Base-by-base conservation (phyloP, 2,888 invertebrate species). In the Mimumesa dahlbomi region DNA sequence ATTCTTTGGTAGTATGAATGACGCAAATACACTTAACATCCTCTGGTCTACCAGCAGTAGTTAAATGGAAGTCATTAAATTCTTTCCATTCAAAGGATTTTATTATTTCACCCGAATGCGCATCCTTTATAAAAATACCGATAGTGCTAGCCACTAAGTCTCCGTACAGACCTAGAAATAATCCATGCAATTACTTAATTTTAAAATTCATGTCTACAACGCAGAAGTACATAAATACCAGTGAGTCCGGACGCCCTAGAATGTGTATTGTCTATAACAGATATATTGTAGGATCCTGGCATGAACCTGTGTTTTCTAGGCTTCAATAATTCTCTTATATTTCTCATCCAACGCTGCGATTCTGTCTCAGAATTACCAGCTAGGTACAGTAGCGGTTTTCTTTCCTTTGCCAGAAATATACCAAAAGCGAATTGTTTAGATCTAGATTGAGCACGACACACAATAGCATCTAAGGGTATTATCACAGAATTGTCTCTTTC, bases 341-440 rank as follows among this genome's bases (percentile, higher is more conserved):
- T 92, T 9, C 91, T 90, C 92, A 95, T 95, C 94, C 94, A 95
- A 50, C 90, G 84, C 81, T 94, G 94, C 4, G 92, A 91, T 67
- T 94, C 93, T 16, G 92, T 92, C 73, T 93, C 92, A 0, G 93
- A 92, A 57, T 88, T 90, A 0, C 93, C 93, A 0, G 94, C 93
- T 63, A 95, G 90, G 70, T 93, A 92, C 13, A 94, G 88, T 11
- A 93, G 89, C 0, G 94, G 93, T 81, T 94, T 93, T 54, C 92
- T 90, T 36, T 91, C 92, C 11, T 90, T 91, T 0, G 90, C 84
- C 5, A 92, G 90, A 82, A 94, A 94, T 66, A 94, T 92, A 2
- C 94, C 94, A 83, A 94, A 94, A 9, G 94, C 94, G 83, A 93
- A 93, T 29, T 92, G 92, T 76, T 94, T 93, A 2, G 94, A 92